Percentiles rank a stretch among this genome's conserved stretches.
These are phyloP conservation scores for Eudasyphora cyanicolor DNA, from an alignment of 2,888 invertebrate species.

Conservation along the genomic window DNA sequence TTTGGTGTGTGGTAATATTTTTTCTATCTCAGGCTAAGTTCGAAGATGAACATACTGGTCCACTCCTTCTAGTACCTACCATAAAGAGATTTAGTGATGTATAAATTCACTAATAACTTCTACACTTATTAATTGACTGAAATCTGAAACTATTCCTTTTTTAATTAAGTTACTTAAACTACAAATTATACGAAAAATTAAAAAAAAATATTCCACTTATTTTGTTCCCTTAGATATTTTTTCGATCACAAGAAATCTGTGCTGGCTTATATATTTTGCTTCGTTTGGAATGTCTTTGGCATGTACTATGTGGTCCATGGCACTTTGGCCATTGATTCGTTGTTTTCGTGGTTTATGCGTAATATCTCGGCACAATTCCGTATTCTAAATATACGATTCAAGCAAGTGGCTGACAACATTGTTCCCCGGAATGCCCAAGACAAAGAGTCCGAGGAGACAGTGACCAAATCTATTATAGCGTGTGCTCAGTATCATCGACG, in stretches of 20 bases:
- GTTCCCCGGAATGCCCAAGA: not conserved
- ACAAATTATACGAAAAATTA: too few species aligned
- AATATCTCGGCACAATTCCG: conserved; percentile 63
- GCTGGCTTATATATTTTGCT: conserved; percentile 42
- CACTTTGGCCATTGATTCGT: conserved; percentile 47
- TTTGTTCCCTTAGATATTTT: conserved; percentile 47
- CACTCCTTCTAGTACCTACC: too few species aligned
- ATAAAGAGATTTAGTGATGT: too few species aligned
- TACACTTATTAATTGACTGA: too few species aligned
- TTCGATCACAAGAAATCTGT: not conserved
- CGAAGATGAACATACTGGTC: too few species aligned
- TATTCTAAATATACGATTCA: conserved; percentile 54
- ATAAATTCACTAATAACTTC: too few species aligned
- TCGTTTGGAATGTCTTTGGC: conserved; percentile 40
- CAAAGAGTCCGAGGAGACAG: not conserved
- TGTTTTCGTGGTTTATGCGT: conserved; percentile 63
- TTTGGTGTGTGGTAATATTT: too few species aligned
- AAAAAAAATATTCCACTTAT: too few species aligned
- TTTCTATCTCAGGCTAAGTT: too few species aligned
- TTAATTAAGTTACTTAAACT: too few species aligned
- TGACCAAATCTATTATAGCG: conserved; percentile 12
- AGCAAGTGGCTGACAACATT: not conserved
- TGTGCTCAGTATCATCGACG: conserved; percentile 56
- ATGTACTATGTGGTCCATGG: conserved; percentile 32
- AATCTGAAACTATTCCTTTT: too few species aligned